A percentile compares a stretch with the other conserved stretches of the same genome.
Evolutionary conservation across 1,140 invertebrate genomes (phyloP).

Genomic region (Plectus sambesii): DNA sequence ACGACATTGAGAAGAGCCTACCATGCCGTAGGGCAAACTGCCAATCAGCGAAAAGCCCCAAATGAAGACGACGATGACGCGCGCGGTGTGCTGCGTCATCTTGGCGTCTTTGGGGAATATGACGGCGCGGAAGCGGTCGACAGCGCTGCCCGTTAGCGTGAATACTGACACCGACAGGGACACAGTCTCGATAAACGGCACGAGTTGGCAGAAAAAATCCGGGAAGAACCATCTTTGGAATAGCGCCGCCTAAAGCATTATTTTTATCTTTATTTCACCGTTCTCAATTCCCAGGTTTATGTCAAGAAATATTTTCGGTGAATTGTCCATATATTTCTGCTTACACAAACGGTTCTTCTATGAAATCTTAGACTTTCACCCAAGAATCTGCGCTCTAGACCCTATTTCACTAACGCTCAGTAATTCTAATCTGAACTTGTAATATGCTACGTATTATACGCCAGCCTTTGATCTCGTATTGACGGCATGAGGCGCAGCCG

Average conservation of each 20-base stretch:
- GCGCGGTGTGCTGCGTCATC: background rate
- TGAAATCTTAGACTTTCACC: no score
- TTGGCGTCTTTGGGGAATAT: background rate
- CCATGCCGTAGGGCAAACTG: conserved; percentile 51
- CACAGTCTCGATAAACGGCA: conserved; percentile 51
- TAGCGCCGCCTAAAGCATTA: conserved; percentile 19
- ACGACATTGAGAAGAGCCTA: conserved; percentile 26
- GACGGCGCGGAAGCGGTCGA: conserved; percentile 48
- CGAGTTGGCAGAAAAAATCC: conserved; percentile 48
- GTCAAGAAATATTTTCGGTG: no score
- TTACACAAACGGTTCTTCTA: no score
- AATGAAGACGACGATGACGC: conserved; percentile 46
- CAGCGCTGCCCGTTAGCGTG: conserved; percentile 52
- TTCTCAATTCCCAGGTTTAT: no score
- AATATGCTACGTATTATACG: no score
- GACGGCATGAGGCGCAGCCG: no score
- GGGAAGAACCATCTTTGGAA: conserved; percentile 25
- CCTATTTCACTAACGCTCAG: no score
- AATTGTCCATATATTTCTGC: no score
- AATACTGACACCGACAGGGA: conserved; percentile 53
- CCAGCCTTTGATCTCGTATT: no score
- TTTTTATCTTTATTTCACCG: no score
- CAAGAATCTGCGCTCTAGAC: no score
- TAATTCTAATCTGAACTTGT: no score
- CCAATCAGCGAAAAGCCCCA: conserved; percentile 50